Percentiles rank a stretch among this genome's conserved stretches.
These are phyloP conservation scores for Drosophila macrothrix DNA, from an alignment of 2,888 invertebrate species.

Conservation along the genomic window DNA sequence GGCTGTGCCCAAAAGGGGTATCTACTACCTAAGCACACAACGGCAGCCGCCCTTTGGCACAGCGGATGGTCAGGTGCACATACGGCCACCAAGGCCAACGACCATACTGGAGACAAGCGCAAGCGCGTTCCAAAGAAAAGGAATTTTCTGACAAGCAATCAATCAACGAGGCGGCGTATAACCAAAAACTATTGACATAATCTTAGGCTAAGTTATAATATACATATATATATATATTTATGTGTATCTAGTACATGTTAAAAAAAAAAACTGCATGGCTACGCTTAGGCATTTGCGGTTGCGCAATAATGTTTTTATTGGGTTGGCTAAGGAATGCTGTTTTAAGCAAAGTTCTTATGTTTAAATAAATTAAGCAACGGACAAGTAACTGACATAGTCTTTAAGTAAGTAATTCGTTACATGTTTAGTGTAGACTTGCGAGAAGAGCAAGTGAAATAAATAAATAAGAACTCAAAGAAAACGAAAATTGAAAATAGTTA, in stretches of 20 bases:
- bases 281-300: not conserved
- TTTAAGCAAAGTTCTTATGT: not conserved
- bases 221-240: not conserved
- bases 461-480: no score
- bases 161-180: conserved; percentile 3
- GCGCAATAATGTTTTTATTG: not conserved
- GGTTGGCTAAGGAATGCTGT: not conserved
- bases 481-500: not conserved
- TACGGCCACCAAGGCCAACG: conserved; percentile 57
- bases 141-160: not conserved
- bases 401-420: not conserved
- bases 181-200: conserved; percentile 31
- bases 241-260: not conserved
- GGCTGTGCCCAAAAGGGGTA: conserved; percentile 74
- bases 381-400: not conserved
- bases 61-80: conserved; percentile 64
- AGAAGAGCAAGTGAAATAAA: no score
- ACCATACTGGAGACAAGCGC: conserved; percentile 63
- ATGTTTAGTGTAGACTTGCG: not conserved
- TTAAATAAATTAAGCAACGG: not conserved
- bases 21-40: conserved; percentile 79
- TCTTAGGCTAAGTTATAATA: not conserved
- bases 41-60: conserved; percentile 69
- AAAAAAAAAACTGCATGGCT: no score
- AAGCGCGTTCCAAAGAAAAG: conserved; percentile 20